Conservation (phyloP, 2,113 vertebrate genomes). For the Kobus ellipsiprymnus region DNA sequence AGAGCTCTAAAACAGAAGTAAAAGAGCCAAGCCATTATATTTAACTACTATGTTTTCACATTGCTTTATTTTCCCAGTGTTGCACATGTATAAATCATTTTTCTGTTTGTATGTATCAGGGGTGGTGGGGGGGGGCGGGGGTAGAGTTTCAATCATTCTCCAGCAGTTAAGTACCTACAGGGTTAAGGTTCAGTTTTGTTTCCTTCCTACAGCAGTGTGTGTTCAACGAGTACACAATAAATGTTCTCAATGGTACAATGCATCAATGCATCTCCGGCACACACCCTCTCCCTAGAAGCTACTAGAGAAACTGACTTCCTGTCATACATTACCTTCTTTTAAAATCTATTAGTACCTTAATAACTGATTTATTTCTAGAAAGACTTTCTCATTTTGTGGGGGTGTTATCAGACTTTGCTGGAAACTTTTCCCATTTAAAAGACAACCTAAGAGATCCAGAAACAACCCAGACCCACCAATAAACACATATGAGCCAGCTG, state of each 20-base stretch:
- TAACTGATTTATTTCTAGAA: slow-evolving; percentile 1
- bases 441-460: not conserved
- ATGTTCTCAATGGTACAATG: not conserved
- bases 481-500: not conserved
- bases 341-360: not conserved
- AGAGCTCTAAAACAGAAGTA: not conserved
- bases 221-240: not conserved
- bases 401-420: not conserved
- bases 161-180: not conserved
- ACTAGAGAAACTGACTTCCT: not conserved
- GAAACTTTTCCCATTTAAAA: not conserved
- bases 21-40: not conserved
- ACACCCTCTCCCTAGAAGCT: not conserved
- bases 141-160: not conserved
- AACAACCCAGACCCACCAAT: not conserved
- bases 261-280: fast-evolving
- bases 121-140: not conserved
- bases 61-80: not conserved
- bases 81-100: not conserved
- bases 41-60: not conserved
- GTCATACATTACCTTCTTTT: not conserved
- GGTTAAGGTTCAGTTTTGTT: not conserved
- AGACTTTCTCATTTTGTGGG: not conserved
- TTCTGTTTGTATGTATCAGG: not conserved
- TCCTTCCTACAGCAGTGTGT: not conserved